phyloP scores from a whole-genome alignment of 2,113 vertebrate species.

The Phalacrocorax aristotelis region DNA sequence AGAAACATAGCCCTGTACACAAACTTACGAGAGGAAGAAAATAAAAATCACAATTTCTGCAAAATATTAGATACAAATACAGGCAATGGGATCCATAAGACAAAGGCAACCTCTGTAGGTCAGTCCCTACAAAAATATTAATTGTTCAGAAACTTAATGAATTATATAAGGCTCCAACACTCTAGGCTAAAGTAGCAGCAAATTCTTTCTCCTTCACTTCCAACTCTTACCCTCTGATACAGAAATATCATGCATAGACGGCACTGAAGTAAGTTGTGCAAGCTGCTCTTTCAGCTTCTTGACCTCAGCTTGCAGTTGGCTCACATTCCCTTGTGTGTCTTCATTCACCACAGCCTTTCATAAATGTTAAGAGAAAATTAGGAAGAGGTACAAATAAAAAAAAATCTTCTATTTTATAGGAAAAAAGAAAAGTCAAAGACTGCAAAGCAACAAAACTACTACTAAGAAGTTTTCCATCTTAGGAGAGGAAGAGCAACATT shows the following conservation, averaged over 20 bases:
- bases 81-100: not conserved
- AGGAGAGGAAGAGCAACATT: not conserved
- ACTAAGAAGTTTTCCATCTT: not conserved
- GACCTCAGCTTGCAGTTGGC: slow-evolving; percentile 90
- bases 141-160: not conserved
- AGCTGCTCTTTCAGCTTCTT: slow-evolving; percentile 93
- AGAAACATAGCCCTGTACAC: not conserved
- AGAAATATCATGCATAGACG: not conserved
- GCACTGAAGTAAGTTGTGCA: slow-evolving; percentile 67
- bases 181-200: not conserved
- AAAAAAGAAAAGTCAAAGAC: not conserved
- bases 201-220: not conserved
- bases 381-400: not conserved
- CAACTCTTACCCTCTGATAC: slow-evolving; percentile 59
- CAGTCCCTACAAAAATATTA: not conserved
- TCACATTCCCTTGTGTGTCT: slow-evolving; percentile 93
- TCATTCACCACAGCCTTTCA: slow-evolving; percentile 92
- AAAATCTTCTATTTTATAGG: no score
- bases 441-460: not conserved
- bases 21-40: not conserved
- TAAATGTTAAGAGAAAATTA: not conserved
- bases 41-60: not conserved
- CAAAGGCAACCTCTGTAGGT: not conserved
- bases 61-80: not conserved
- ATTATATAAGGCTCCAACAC: not conserved